These are phyloP conservation scores for Eptesicus fuscus DNA, from an alignment of 2,113 vertebrate genomes.

Conservation along the genomic window DNA sequence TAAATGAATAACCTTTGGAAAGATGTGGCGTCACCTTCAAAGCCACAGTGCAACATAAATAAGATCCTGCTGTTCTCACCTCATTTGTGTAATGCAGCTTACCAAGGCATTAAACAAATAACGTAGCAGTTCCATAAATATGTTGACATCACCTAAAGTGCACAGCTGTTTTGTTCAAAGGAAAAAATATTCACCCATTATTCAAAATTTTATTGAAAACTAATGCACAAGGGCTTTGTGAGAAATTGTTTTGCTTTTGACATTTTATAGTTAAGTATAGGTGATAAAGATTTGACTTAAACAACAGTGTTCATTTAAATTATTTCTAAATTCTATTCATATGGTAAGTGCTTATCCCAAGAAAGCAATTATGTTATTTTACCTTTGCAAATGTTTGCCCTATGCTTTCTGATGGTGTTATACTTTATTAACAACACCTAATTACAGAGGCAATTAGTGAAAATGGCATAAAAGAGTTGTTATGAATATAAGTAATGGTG, in stretches of 20 bases:
- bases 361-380: background rate
- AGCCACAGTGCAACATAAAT: conserved; percentile 16
- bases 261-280: background rate
- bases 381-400: background rate
- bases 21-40: conserved; percentile 11
- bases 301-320: background rate
- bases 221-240: background rate
- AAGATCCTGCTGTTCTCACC: background rate
- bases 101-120: conserved; percentile 8
- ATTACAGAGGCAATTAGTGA: background rate
- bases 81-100: background rate
- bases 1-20: conserved; percentile 32
- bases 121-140: conserved; percentile 35
- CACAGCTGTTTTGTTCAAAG: background rate
- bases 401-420: background rate
- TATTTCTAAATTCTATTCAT: background rate
- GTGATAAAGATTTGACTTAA: background rate
- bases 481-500: background rate
- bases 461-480: background rate
- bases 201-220: background rate
- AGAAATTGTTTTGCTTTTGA: background rate
- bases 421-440: background rate
- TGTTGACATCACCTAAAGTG: conserved; percentile 28
- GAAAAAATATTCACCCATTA: background rate
- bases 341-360: background rate